Percentiles rank a stretch among this genome's conserved stretches.
These are phyloP conservation scores for Dromiciops gliroides DNA, from an alignment of 2,113 vertebrate genomes.

Conservation along the genomic window DNA sequence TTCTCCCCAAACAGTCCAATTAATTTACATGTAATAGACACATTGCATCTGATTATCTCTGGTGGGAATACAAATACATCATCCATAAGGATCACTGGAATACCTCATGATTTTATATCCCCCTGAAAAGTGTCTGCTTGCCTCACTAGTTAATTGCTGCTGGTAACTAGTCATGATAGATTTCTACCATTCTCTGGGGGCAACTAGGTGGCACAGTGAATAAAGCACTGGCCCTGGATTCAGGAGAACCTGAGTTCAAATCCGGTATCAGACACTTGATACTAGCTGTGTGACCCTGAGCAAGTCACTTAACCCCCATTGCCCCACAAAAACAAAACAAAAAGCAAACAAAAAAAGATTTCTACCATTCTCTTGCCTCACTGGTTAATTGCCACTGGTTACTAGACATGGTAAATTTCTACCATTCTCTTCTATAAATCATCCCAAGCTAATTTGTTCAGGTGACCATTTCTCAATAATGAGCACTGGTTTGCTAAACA, in stretches of 20 bases:
- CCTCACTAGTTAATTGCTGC: neutral
- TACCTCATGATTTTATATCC: neutral
- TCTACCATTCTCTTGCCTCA: no score
- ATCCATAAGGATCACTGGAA: neutral
- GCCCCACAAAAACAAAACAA: no score
- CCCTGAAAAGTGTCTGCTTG: neutral
- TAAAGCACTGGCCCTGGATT: no score
- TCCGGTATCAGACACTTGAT: no score
- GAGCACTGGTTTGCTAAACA: neutral
- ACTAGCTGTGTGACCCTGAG: no score
- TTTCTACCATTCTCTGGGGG: neutral
- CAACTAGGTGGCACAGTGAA: no score
- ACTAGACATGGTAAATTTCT: neutral
- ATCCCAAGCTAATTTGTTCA: neutral
- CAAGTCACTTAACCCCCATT: no score
- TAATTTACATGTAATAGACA: neutral
- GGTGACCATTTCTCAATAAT: neutral
- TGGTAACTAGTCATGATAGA: neutral
- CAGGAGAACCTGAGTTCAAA: no score
- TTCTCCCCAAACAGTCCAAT: neutral
- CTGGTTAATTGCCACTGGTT: neutral
- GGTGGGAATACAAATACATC: neutral
- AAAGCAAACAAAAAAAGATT: no score
- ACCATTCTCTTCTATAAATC: neutral
- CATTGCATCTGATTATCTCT: neutral